Base-by-base conservation (phyloP, 2,113 vertebrate species). In the Catharus bicknelli region DNA sequence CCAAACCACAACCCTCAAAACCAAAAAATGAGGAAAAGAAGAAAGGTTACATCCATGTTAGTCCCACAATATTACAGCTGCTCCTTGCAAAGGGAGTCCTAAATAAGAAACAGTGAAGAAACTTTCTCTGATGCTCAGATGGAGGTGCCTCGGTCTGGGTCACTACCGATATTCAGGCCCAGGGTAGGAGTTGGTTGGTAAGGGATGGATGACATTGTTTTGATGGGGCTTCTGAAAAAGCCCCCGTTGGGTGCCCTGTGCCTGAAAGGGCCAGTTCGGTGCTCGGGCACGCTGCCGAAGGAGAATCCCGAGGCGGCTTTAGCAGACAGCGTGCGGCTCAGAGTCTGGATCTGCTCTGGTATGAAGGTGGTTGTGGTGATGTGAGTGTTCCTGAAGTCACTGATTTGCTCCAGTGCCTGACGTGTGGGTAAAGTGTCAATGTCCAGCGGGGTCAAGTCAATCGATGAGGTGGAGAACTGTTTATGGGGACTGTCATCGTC, bases 331-430 rank as follows among this genome's bases (percentile, higher is more conserved):
- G 98, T 99, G 96, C 99, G 99, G 97, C 99, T 99, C 96, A 99
- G 99, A 97, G 99, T 99, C 98, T 99, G 99, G 98, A 99, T 99
- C 98, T 99, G 99, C 96, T 99, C 99, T 50, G 99, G 99, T 97
- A 99, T 99, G 98, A 99, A 99, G 96, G 99, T 99, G 91, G 99
- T 99, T 92, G 99, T 99, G 96, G 99, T 99, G 97, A 99, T 99
- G 97, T 99, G 99, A 94, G 99, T 99, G 98, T 99, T 99, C 96
- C 99, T 99, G 98, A 99, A 99, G 97, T 99, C 99, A 97, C 99
- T 99, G 98, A 99, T 99, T 97, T 99, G 99, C 98, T 99, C 99
- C 92, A 99, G 98, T 17, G 99, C 99, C 98, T 99, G 99, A 69
- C 99, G 99, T 26, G 99, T 99, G 66, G 99, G 99, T 94, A 99